Base-by-base conservation (phyloP, 2,888 invertebrate species). In the Amitus sp. region DNA sequence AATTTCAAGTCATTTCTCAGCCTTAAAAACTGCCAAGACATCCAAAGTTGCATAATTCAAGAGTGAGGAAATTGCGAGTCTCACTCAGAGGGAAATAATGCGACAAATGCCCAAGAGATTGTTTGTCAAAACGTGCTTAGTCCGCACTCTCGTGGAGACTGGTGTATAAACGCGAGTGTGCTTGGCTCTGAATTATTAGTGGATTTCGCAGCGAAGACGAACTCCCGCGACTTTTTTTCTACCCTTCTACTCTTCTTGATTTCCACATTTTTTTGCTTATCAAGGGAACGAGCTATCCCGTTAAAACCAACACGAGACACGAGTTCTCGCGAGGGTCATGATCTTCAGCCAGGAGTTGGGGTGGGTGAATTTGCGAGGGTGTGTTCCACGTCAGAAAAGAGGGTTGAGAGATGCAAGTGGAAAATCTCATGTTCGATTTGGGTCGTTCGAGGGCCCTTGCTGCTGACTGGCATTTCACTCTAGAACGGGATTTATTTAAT, bases 141-240 rank as follows among this genome's bases (percentile, higher is more conserved):
- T 2, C 13, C 3, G n/a, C n/a, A n/a, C n/a, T n/a, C 49, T 49
- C 28, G 39, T 12, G 28, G 40, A 2, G 28, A 39, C 34, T 45
- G 37, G 23, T 45, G 45, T 51, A 51, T 34, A 51, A 51, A 51
- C 34, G 33, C 37, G 51, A 51, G 45, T 51, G 45, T 45, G 27
- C 51, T 51, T 51, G 30, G 15, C 42, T 37, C 60, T 71, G 68
- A 72, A 72, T 72, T 72, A 72, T 72, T 72, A 72, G 64, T 58
- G 68, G 60, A 68, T 72, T 69, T 67, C 66, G 62, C 63, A 60
- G 66, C 37, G 65, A 39, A 52, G 62, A 65, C 62, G 43, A 19
- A 30, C 43, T 50, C 50, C 43, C 33, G 50, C 43, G 13, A 33
- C 50, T 30, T 13, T 43, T 43, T 15, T 17, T 33, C 40, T 23